Conservation (phyloP, 2,888 invertebrate genomes). For the Zhengitettix transpicula region DNA sequence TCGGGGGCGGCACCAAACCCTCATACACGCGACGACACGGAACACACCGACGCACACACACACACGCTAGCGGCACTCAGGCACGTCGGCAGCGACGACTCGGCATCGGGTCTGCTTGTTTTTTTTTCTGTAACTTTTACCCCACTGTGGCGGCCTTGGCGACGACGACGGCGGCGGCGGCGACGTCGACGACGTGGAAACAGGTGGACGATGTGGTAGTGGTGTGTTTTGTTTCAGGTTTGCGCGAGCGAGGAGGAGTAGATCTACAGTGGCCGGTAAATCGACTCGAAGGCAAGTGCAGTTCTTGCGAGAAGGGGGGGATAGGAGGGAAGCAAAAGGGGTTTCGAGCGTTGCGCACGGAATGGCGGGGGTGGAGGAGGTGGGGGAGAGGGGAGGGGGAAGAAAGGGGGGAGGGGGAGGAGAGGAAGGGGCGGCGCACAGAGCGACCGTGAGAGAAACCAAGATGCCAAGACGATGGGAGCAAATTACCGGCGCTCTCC, state of each 20-base stretch:
- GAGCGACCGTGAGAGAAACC: background rate
- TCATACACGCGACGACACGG: no score
- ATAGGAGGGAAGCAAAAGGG: background rate
- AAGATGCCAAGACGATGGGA: background rate
- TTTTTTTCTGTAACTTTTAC: no score
- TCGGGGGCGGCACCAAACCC: no score
- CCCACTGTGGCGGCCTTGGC: no score
- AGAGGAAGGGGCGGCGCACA: background rate
- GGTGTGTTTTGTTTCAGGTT: background rate
- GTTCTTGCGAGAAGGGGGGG: background rate
- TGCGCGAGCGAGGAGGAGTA: background rate
- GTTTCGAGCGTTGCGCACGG: background rate
- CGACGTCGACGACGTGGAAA: no score
- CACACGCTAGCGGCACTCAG: no score
- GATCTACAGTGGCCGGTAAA: background rate
- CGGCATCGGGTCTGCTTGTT: no score
- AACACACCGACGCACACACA: no score
- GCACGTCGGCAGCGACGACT: no score
- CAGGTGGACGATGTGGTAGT: background rate
- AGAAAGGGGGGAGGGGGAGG: background rate
- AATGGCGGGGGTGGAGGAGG: no score
- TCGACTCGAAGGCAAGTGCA: background rate
- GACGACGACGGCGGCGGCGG: no score
- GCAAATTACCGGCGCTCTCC: background rate
- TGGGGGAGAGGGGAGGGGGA: background rate